Evolutionary conservation across 2,113 vertebrate genomes (phyloP).

Genomic region (Falco punctatus): DNA sequence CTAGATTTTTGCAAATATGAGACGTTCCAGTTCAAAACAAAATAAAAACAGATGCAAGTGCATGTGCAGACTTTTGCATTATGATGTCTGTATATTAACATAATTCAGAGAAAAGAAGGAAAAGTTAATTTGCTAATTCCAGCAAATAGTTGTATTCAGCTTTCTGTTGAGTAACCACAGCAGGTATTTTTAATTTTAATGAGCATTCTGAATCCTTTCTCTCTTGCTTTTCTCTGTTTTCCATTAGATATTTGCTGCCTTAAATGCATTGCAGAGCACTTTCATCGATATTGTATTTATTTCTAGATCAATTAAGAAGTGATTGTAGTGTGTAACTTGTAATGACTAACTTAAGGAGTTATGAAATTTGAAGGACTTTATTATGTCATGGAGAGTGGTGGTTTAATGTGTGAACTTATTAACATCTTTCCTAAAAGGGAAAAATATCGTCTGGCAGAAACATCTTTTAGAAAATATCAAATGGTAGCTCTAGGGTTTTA

Average conservation of each 20-base stretch:
- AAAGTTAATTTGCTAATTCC: slow-evolving; percentile 22
- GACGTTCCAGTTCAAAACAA: neutral
- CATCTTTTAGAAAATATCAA: neutral
- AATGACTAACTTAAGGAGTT: neutral
- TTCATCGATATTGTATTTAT: neutral
- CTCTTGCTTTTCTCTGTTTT: neutral
- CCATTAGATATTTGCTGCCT: neutral
- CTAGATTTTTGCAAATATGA: neutral
- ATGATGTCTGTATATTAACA: neutral
- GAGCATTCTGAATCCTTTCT: neutral
- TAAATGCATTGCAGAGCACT: neutral
- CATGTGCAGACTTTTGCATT: neutral
- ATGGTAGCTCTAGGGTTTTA: neutral
- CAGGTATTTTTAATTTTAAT: slow-evolving; percentile 27
- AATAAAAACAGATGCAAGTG: neutral
- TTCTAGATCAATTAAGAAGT: neutral
- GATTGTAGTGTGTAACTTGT: neutral
- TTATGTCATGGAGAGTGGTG: neutral
- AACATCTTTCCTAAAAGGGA: neutral
- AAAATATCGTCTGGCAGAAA: neutral
- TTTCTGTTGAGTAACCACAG: neutral
- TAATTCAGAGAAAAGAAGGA: slow-evolving; percentile 2
- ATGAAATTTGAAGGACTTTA: neutral
- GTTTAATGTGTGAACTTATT: neutral
- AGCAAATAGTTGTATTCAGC: slow-evolving; percentile 32